Evolutionary conservation across 23 tunicate genomes (phyloP), one percentile per base, ranked within the genome.

Genomic region (Halocynthia aurantium): DNA sequence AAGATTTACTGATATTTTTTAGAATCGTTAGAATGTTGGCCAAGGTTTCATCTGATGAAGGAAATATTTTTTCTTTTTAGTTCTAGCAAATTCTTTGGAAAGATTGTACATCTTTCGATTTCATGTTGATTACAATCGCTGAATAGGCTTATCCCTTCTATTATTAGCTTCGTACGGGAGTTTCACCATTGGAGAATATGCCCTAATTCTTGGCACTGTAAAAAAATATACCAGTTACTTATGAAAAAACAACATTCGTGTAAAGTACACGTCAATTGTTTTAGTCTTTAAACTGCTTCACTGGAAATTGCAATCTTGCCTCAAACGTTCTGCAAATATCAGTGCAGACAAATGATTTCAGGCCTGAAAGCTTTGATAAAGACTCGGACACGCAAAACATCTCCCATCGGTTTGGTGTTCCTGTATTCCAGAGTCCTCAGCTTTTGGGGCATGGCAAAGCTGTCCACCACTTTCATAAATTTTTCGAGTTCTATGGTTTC

Each of bases 351-450:
- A 82, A 82, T 11, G 73, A 67, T 51, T 82, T 72, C 50, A 82
- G 54, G 0, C 80, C 80, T 0, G 80, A 65, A 7, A 82, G 31
- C n/a, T 8, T 15, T 44, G 74, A 7, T 7, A 82, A 51, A 5
- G 62, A 67, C 6, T 73, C 62, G 8, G 51, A 21, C 7, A 80
- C 72, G 7, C 63, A 7, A 10, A 82, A 63, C 20, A 82, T 18
- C 7, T 57, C 74, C n/a, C 18, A 18, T 62, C 8, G 86, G 86
- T 2, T 72, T 52, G 7, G 64, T 76, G 62, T 57, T 67, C 1
- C 80, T 62, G 15, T 73, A 82, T 51, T 82, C 67, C 7, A 82
- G 72, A 57, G 73, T 21, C 50, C 78, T 80, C 15, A 82, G 50
- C 6, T 73, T 63, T 9, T 21, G 7, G 10, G 86, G 86, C 22